phyloP scores from a whole-genome alignment of 2,888 invertebrate species.

The Lagria hirta region DNA sequence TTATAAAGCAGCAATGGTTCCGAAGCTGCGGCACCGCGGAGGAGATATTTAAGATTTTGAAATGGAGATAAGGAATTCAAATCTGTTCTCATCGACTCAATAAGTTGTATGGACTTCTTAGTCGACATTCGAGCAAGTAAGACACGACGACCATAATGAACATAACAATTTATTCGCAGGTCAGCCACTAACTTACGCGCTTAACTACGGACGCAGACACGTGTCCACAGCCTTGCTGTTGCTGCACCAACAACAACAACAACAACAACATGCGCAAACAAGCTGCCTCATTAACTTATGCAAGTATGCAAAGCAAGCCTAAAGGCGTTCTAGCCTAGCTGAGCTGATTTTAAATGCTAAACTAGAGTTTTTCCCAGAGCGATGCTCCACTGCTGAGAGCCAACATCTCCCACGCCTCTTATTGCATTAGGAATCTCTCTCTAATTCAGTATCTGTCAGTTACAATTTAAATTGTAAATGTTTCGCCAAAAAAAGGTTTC shows the following conservation, averaged over 20 bases:
- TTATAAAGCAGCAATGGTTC: no score
- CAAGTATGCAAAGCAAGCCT: conserved; percentile 42
- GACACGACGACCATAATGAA: conserved; percentile 45
- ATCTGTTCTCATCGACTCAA: conserved; percentile 38
- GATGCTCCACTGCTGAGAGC: no score
- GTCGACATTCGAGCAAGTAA: conserved; percentile 41
- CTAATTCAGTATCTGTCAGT: no score
- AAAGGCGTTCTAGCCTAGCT: conserved; percentile 22
- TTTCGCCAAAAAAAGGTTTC: no score
- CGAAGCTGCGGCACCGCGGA: no score
- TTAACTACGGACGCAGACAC: conserved; percentile 35
- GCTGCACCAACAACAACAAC: conserved; percentile 7
- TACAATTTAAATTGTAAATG: no score
- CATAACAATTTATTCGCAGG: conserved; percentile 43
- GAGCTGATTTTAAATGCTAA: conserved; percentile 5
- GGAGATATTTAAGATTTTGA: conserved; percentile 37
- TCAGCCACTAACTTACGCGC: conserved; percentile 43
- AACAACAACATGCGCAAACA: conserved; percentile 36
- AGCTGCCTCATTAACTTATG: conserved; percentile 43
- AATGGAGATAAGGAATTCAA: conserved; percentile 36
- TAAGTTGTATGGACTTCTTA: conserved; percentile 39
- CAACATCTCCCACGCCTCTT: no score
- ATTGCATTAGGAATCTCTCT: no score
- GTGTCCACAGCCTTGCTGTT: conserved; percentile 27
- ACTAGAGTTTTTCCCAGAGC: no score